Base-by-base conservation (phyloP, 2,113 vertebrate genomes). In the Pterocles gutturalis region DNA sequence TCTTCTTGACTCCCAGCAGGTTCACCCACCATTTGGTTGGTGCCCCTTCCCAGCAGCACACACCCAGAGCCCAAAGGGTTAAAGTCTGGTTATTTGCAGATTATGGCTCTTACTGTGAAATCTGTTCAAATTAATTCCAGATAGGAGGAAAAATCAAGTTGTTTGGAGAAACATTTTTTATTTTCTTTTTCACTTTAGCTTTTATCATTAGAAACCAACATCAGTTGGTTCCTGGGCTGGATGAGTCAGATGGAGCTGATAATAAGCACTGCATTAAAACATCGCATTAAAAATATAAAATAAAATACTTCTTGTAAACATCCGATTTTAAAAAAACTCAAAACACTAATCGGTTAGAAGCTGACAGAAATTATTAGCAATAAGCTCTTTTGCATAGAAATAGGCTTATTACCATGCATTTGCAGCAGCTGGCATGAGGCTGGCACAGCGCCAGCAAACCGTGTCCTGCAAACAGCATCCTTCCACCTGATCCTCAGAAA, bases 231-330 rank as follows among this genome's bases (percentile, higher is more conserved):
- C 83, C 75, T 66, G 75, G 83, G 81, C 70, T 26, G 29, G 96
- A 76, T 79, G 92, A 96, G 91, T 97, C 93, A 96, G 96, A 96
- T 62, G 72, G 89, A 83, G 57, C 83, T 51, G 87, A 87, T 94
- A 94, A 94, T 89, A 87, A 84, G 85, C 38, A 66, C 15, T 72
- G 53, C 83, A 93, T 55, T 87, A 91, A 95, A 96, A 94, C 38
- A 83, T 55, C 41, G 60, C 81, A 91, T 53, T 72, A 55, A 83
- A 93, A 78, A 67, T 57, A 61, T 9, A 61, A 87, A 93, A 85
- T 89, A 61, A 93, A 95, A 78, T 65, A 62, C 43, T 91, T 95
- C 61, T 90, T 79, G 78, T 92, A 94, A 97, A 96, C 81, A 96
- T 69, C 83, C 83, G 73, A 92, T 95, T 96, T 60, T 5, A 62